A percentile compares a stretch with the other conserved stretches of the same genome.
Evolutionary conservation across 2,797 vertebrate genomes (phyloP).

Genomic region (Avahi laniger): DNA sequence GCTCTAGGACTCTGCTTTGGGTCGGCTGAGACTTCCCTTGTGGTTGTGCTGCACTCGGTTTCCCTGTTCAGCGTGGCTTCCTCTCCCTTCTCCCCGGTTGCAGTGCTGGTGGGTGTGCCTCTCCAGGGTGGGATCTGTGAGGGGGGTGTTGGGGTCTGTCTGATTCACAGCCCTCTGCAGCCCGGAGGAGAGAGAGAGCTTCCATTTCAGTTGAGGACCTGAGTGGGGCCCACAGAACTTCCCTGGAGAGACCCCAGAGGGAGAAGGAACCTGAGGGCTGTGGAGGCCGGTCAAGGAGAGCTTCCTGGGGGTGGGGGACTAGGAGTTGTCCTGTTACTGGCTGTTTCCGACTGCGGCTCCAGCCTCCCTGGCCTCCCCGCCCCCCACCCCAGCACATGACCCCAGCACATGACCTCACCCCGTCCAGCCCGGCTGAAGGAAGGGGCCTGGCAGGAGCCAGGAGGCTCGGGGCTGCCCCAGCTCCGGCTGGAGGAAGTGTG

Average conservation of each 20-base stretch:
- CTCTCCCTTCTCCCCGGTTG: not conserved
- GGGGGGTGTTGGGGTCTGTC: not conserved
- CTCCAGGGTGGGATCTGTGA: not conserved
- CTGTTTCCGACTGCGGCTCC: conserved; percentile 4
- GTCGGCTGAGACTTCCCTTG: not conserved
- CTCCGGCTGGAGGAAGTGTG: conserved; percentile 65
- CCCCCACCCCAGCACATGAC: conserved; percentile 13
- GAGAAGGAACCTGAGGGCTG: not conserved
- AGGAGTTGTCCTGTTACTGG: conserved; percentile 2
- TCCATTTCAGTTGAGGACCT: not conserved
- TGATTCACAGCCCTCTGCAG: not conserved
- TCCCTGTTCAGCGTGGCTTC: not conserved
- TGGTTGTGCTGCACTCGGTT: not conserved
- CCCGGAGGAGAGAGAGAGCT: not conserved
- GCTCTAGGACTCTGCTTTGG: not conserved
- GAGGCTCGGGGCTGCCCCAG: conserved; percentile 66
- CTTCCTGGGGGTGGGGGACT: not conserved
- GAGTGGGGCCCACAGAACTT: not conserved
- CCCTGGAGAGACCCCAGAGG: not conserved
- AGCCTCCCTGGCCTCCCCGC: not conserved
- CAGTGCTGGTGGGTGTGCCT: not conserved
- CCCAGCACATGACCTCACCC: conserved; percentile 37
- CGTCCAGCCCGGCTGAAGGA: not conserved
- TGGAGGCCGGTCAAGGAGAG: not conserved
- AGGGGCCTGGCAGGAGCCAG: conserved; percentile 1